Percentiles rank a stretch among this genome's conserved stretches.
phyloP scores from a whole-genome alignment of 2,113 vertebrate genomes.

The Lampris incognitus region DNA sequence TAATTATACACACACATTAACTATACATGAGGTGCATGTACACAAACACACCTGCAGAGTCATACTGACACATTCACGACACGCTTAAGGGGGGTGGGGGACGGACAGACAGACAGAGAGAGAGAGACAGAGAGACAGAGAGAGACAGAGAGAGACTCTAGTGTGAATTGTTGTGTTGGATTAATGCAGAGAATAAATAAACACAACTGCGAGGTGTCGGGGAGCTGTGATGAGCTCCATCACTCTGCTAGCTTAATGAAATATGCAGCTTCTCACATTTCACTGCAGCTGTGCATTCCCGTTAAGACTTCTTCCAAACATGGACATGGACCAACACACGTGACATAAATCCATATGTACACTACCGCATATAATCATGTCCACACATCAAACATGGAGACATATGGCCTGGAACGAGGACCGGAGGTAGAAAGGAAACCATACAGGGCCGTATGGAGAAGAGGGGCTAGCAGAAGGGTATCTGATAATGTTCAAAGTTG shows the following conservation, averaged over 20 bases:
- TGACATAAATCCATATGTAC: constrained; percentile 21
- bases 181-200: constrained; percentile 78
- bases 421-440: constrained; percentile 7
- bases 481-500: too few species aligned
- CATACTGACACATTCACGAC: constrained; percentile 38
- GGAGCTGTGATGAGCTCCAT: constrained; percentile 71
- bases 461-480: constrained; percentile 23
- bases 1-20: too few species aligned
- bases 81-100: constrained; percentile 7
- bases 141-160: constrained; percentile 65
- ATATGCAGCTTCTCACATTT: constrained; percentile 73
- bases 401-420: constrained; percentile 50
- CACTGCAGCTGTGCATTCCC: constrained; percentile 58
- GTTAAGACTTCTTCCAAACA: constrained; percentile 54
- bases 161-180: constrained; percentile 74
- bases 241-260: constrained; percentile 74
- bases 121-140: constrained; percentile 3
- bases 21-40: neutral
- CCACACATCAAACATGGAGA: constrained; percentile 32
- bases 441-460: constrained; percentile 8
- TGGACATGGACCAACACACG: constrained; percentile 17
- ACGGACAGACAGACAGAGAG: neutral
- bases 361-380: constrained; percentile 31
- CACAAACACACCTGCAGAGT: constrained; percentile 40
- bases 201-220: constrained; percentile 61